phyloP scores from a whole-genome alignment of 37 sponge, comb jelly and placozoan species.

The Dysidea cf. avara region DNA sequence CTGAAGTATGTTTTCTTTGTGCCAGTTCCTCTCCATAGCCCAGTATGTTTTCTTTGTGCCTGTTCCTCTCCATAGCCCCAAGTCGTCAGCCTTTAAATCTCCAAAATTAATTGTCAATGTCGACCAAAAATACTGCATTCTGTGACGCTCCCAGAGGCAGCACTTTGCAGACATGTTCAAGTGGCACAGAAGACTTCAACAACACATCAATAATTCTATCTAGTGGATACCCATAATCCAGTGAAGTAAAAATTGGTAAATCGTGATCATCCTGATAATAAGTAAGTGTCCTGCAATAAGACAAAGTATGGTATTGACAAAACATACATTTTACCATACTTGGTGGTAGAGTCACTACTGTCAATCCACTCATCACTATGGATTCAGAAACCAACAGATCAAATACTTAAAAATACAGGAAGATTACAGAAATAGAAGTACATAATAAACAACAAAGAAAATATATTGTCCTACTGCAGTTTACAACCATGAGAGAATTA shows the following conservation, averaged over 20 bases:
- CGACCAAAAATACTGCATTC: conserved; percentile 31
- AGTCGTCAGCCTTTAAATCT: conserved; percentile 25
- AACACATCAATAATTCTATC: conserved; percentile 3
- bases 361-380: too few species aligned
- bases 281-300: too few species aligned
- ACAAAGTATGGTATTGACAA: too few species aligned
- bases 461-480: too few species aligned
- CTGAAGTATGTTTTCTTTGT: conserved; percentile 28
- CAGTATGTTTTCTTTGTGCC: conserved; percentile 26
- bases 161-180: conserved; percentile 21
- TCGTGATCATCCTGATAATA: conserved; percentile 22
- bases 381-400: too few species aligned
- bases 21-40: conserved; percentile 20
- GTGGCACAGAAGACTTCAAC: conserved; percentile 4
- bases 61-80: conserved; percentile 17
- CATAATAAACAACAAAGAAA: too few species aligned
- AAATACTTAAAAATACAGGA: too few species aligned
- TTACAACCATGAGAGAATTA: too few species aligned
- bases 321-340: too few species aligned
- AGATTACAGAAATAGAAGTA: too few species aligned
- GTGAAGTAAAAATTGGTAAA: conserved; percentile 9
- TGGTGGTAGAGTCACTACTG: too few species aligned
- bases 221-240: conserved; percentile 17
- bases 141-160: conserved; percentile 16
- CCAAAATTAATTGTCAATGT: conserved; percentile 16